These are phyloP conservation scores for Dysidea cf. avara DNA, from an alignment of 37 sponge, comb jelly and placozoan species.

Conservation along the genomic window DNA sequence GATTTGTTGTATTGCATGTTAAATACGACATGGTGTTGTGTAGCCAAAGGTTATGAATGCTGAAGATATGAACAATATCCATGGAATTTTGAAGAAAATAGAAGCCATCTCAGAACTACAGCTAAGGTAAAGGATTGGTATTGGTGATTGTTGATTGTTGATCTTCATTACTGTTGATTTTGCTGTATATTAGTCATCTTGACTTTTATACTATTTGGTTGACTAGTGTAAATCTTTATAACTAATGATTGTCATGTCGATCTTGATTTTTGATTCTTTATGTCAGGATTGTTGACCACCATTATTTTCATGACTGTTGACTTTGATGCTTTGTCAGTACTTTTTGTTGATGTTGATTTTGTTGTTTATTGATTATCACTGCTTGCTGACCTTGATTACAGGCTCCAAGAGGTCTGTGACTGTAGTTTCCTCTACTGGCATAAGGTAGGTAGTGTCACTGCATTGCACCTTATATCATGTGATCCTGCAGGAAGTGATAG, in stretches of 20 bases:
- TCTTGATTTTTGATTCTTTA: too few relatives aligned
- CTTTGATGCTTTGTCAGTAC: not conserved
- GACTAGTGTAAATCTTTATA: too few relatives aligned
- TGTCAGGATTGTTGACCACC: too few relatives aligned
- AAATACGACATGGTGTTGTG: too few relatives aligned
- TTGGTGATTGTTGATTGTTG: too few relatives aligned
- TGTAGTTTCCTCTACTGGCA: slow-evolving; percentile 96
- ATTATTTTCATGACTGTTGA: not conserved
- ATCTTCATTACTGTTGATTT: too few relatives aligned
- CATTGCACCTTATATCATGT: not conserved
- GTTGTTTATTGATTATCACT: too few relatives aligned
- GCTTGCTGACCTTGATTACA: too few relatives aligned
- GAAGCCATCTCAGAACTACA: slow-evolving; percentile 64
- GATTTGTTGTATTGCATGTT: not conserved
- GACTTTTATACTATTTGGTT: too few relatives aligned
- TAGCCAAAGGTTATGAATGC: not conserved
- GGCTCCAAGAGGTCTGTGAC: slow-evolving; percentile 76
- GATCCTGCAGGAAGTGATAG: slow-evolving; percentile 49
- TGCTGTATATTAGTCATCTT: too few relatives aligned
- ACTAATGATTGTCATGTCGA: too few relatives aligned
- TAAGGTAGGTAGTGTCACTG: slow-evolving; percentile 63
- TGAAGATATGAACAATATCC: slow-evolving; percentile 45
- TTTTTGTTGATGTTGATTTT: too few relatives aligned
- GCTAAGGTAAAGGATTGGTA: slow-evolving; percentile 16
- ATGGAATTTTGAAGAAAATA: slow-evolving; percentile 51